Evolutionary conservation across 2,888 invertebrate genomes (phyloP).

Genomic region (Cotesia congregata): DNA sequence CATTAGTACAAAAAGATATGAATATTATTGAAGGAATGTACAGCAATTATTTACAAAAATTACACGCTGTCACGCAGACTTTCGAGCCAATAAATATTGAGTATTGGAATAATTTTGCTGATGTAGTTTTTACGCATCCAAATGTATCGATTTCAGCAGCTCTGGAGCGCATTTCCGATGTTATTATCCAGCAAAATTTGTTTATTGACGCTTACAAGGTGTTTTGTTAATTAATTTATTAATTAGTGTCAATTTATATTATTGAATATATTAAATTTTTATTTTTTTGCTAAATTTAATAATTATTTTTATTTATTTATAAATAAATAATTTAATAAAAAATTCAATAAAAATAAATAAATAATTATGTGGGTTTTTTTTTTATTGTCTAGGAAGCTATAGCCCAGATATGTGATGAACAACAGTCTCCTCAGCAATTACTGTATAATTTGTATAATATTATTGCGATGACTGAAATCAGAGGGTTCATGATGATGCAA

Average conservation of each 20-base stretch:
- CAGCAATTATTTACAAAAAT: slow-evolving; percentile 77
- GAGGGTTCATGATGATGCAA: slow-evolving; percentile 91
- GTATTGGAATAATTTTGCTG: slow-evolving; percentile 77
- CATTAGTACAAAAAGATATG: slow-evolving; percentile 75
- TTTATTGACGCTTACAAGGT: slow-evolving; percentile 80
- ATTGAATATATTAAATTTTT: neutral
- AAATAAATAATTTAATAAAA: neutral
- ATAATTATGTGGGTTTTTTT: slow-evolving; percentile 27
- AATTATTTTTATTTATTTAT: neutral
- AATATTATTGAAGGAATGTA: slow-evolving; percentile 78
- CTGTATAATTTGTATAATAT: slow-evolving; percentile 86
- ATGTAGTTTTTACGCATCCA: slow-evolving; percentile 77
- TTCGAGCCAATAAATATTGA: slow-evolving; percentile 69
- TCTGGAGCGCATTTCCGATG: slow-evolving; percentile 74
- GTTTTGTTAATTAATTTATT: slow-evolving; percentile 49
- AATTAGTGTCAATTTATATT: neutral
- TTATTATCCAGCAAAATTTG: slow-evolving; percentile 76
- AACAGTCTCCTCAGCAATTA: slow-evolving; percentile 86
- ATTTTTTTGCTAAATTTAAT: neutral
- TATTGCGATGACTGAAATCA: slow-evolving; percentile 86
- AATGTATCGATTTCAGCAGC: slow-evolving; percentile 74
- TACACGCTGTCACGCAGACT: slow-evolving; percentile 64
- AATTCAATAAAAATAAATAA: neutral
- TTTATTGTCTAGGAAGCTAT: slow-evolving; percentile 76
- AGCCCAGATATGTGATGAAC: slow-evolving; percentile 78